These are phyloP conservation scores for Pollenia labialis DNA, from an alignment of 2,888 invertebrate genomes.

Conservation along the genomic window DNA sequence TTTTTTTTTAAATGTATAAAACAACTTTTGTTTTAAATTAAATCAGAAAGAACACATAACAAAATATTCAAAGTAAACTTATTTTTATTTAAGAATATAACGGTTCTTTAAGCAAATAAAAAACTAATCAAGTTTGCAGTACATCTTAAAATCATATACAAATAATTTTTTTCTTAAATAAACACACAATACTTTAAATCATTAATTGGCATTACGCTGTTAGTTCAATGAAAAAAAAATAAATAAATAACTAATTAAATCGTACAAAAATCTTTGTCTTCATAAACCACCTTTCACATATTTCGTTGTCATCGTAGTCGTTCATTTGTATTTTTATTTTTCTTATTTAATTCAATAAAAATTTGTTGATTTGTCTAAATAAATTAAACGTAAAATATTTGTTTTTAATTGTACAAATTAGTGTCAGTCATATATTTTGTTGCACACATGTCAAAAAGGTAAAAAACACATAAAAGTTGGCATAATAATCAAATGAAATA, in stretches of 20 bases:
- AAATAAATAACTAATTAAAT: background rate
- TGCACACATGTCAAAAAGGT: constrained; percentile 60
- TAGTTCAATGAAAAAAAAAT: background rate
- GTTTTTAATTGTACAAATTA: constrained; percentile 74
- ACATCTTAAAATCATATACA: too few species aligned
- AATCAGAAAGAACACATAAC: too few species aligned
- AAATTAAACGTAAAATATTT: constrained; percentile 73
- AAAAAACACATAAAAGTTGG: constrained; percentile 42
- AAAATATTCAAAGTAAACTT: too few species aligned
- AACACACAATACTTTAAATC: background rate
- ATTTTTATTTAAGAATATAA: too few species aligned
- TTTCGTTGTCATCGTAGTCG: background rate
- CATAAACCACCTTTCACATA: constrained; percentile 25
- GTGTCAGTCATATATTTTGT: constrained; percentile 74
- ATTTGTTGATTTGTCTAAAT: constrained; percentile 67
- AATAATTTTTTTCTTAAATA: too few species aligned
- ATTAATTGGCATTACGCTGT: background rate
- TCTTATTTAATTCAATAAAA: constrained; percentile 41
- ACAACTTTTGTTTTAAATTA: too few species aligned
- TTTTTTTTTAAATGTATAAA: too few species aligned
- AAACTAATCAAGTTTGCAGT: too few species aligned
- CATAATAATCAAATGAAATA: constrained; percentile 61
- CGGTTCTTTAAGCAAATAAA: too few species aligned
- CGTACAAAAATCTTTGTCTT: background rate
- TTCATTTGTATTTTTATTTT: constrained; percentile 18